These are phyloP conservation scores for western clawed frog (Xenopus tropicalis) DNA, from an alignment of 2,113 vertebrate genomes.

Conservation along the genomic window UCB_Xtro_10.0 CM004447.2:129081001-129081500, in stretches of 20 bases:
- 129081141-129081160: constrained; percentile 24
- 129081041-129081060: background rate
- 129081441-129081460: too few species aligned
- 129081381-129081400: too few species aligned
- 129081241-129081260: constrained; percentile 22
- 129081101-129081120: constrained; percentile 27
- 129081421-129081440: too few species aligned
- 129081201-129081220: constrained; percentile 18
- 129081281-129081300: too few species aligned
- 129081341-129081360: too few species aligned
- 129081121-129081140: constrained; percentile 37
- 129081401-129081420: too few species aligned
- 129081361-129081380: too few species aligned
- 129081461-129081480: too few species aligned
- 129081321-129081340: too few species aligned
- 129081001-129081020: background rate
- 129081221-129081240: constrained; percentile 34
- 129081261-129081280: background rate
- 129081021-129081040: constrained; percentile 6
- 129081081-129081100: constrained; percentile 2
- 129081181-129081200: constrained; percentile 30
- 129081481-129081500: too few species aligned
- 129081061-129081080: constrained; percentile 24
- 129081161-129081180: constrained; percentile 29
- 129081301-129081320: too few species aligned